phyloP scores from a whole-genome alignment of 2,888 invertebrate species.

The Lottia scabra region DNA sequence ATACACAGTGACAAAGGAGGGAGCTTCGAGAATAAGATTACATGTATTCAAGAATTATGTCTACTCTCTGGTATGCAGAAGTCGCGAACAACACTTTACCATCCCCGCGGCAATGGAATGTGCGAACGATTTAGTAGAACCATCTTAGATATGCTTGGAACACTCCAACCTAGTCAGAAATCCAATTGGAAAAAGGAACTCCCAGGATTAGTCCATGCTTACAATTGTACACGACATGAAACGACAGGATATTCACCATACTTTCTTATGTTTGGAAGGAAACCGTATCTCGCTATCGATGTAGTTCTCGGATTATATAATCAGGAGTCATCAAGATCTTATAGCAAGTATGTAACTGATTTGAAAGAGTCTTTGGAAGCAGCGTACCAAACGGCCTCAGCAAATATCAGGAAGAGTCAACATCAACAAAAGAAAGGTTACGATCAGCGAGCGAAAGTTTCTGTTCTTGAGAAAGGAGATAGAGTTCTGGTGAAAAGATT shows the following conservation, averaged over 20 bases:
- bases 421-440: neutral
- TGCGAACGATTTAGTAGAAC: conserved; percentile 29
- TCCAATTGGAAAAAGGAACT: conserved; percentile 29
- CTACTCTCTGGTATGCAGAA: conserved; percentile 23
- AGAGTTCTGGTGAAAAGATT: neutral
- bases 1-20: conserved; percentile 31
- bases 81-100: conserved; percentile 29
- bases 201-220: conserved; percentile 19
- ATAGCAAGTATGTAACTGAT: neutral
- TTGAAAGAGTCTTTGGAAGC: neutral
- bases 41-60: conserved; percentile 27
- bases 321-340: neutral
- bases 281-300: conserved; percentile 29
- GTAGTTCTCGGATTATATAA: conserved; percentile 11
- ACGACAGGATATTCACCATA: conserved; percentile 28
- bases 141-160: conserved; percentile 23
- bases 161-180: conserved; percentile 23
- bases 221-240: conserved; percentile 26
- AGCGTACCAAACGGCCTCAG: neutral
- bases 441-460: neutral
- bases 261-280: conserved; percentile 28
- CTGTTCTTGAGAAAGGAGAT: neutral
- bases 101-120: conserved; percentile 34
- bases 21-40: conserved; percentile 25
- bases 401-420: no score